Evolutionary conservation across 1,140 invertebrate species (phyloP).

Genomic region (Trichoplusia ni): DNA sequence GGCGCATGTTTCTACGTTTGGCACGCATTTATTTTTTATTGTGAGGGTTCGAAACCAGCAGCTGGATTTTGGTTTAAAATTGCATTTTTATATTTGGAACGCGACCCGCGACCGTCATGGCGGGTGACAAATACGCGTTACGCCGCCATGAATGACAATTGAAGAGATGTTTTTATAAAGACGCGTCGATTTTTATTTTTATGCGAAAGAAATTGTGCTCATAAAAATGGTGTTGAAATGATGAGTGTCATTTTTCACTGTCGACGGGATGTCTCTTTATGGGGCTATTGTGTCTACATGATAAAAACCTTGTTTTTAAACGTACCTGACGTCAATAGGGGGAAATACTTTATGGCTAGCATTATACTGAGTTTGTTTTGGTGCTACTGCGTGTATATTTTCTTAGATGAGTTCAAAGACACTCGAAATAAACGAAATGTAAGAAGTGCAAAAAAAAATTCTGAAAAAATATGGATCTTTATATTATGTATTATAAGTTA

Average conservation of each 20-base stretch:
- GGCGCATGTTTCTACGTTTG: slow-evolving; percentile 47
- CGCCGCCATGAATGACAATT: slow-evolving; percentile 80
- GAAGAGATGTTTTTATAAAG: slow-evolving; percentile 81
- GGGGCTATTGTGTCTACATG: slow-evolving; percentile 64
- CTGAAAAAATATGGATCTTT: no score
- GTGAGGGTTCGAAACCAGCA: slow-evolving; percentile 66
- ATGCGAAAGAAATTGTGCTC: slow-evolving; percentile 78
- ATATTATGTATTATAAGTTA: no score
- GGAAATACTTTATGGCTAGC: background rate
- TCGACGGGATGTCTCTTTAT: slow-evolving; percentile 69
- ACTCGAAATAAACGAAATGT: no score
- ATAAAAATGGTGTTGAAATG: slow-evolving; percentile 78
- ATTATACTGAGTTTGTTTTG: slow-evolving; percentile 6
- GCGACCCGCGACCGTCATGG: slow-evolving; percentile 65
- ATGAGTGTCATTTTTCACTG: slow-evolving; percentile 78
- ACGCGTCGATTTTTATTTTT: slow-evolving; percentile 75
- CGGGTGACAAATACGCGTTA: slow-evolving; percentile 77
- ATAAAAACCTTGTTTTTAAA: slow-evolving; percentile 50
- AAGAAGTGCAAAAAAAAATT: no score
- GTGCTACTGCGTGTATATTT: no score
- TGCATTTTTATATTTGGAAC: slow-evolving; percentile 80
- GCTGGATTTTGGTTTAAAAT: slow-evolving; percentile 75
- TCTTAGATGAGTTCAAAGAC: no score
- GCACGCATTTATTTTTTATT: slow-evolving; percentile 63
- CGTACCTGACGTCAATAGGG: background rate